Conservation (phyloP, 2,113 vertebrate species). For the Sakesphorus luctuosus region DNA sequence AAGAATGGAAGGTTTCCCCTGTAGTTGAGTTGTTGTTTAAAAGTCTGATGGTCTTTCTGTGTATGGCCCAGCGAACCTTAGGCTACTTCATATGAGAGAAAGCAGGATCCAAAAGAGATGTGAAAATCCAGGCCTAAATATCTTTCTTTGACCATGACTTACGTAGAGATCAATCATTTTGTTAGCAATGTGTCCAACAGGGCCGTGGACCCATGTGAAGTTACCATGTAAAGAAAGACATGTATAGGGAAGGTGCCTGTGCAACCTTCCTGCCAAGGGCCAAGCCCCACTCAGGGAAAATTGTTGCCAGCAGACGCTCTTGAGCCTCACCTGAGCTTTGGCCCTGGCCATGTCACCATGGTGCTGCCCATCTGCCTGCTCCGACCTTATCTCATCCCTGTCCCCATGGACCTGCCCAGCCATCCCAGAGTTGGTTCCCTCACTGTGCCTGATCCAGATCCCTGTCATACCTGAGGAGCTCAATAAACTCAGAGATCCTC, state of each 20-base stretch:
- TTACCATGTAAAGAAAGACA: neutral
- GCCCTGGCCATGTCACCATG: fast-evolving
- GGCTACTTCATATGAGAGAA: neutral
- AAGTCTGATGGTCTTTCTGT: neutral
- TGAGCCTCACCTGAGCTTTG: fast-evolving
- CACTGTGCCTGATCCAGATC: neutral
- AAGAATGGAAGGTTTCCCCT: neutral
- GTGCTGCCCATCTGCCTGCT: fast-evolving
- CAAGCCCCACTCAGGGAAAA: too few species aligned
- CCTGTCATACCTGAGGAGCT: neutral
- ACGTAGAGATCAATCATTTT: neutral
- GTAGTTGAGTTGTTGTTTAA: neutral
- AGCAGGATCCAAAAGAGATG: neutral
- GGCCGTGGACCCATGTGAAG: neutral
- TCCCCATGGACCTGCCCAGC: fast-evolving
- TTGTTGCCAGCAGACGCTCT: neutral
- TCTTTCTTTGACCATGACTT: neutral
- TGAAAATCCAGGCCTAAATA: neutral
- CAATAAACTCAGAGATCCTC: neutral
- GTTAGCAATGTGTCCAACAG: neutral
- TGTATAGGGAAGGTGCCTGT: neutral
- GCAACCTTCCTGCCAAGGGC: neutral
- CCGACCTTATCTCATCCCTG: neutral
- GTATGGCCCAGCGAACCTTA: neutral
- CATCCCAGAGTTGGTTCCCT: neutral